A percentile compares a stretch with the other conserved stretches of the same genome.
These are phyloP conservation scores for Galaxias olidus DNA, from an alignment of 2,797 vertebrate species.

Conservation along the genomic window DNA sequence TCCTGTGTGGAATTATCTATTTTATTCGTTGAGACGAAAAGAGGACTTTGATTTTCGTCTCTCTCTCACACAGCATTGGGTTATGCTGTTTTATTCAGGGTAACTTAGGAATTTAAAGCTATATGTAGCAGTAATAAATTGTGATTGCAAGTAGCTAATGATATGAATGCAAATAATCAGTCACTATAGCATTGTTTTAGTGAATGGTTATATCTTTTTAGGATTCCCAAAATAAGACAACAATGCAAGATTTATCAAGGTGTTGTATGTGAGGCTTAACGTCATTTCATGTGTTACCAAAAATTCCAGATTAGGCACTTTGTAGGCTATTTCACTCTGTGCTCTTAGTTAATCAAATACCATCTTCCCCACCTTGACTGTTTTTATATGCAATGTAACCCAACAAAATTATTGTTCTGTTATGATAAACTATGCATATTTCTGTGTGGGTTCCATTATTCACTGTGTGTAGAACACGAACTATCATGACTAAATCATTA, in stretches of 20 bases:
- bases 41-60: conserved; percentile 15
- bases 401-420: background rate
- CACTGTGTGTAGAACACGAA: background rate
- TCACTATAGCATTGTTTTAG: too few species aligned
- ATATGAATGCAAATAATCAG: conserved; percentile 36
- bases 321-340: too few species aligned
- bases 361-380: background rate
- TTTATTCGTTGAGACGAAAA: conserved; percentile 17
- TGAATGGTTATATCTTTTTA: too few species aligned
- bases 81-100: conserved; percentile 66
- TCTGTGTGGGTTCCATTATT: background rate
- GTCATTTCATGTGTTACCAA: too few species aligned
- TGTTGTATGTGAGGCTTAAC: too few species aligned
- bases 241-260: too few species aligned
- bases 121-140: conserved; percentile 57
- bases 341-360: background rate
- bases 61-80: conserved; percentile 37
- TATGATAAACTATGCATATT: conserved; percentile 6
- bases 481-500: too few species aligned
- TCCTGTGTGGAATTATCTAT: conserved; percentile 22
- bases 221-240: too few species aligned
- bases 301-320: too few species aligned
- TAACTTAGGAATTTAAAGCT: conserved; percentile 55
- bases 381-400: background rate
- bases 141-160: conserved; percentile 54